Evolutionary conservation across 2,797 vertebrate genomes (phyloP).

Genomic region (Melanotaenia trifasciata): DNA sequence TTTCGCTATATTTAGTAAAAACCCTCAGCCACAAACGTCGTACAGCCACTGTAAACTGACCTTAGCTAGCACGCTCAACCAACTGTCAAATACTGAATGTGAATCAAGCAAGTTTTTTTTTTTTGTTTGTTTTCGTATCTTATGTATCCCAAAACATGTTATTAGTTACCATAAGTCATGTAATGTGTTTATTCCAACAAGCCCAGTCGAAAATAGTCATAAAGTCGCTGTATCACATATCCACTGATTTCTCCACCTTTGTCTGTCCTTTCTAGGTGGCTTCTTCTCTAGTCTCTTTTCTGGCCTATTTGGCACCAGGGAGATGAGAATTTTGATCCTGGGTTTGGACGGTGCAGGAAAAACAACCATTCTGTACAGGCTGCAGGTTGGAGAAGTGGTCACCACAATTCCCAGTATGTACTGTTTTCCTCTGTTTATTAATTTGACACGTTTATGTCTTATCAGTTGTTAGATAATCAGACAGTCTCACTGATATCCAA

Average conservation of each 20-base stretch:
- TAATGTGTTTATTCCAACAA: not conserved
- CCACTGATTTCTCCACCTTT: not conserved
- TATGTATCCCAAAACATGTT: no score
- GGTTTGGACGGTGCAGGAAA: constrained; percentile 97
- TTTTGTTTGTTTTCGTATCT: not conserved
- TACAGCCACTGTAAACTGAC: constrained; percentile 34
- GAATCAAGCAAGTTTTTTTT: not conserved
- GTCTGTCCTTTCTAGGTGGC: constrained; percentile 81
- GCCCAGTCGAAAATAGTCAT: not conserved
- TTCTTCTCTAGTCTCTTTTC: constrained; percentile 97
- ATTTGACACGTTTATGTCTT: not conserved
- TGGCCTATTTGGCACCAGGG: constrained; percentile 94
- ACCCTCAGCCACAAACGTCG: not conserved
- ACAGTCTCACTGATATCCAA: not conserved
- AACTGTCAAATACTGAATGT: not conserved
- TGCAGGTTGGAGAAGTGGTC: constrained; percentile 98
- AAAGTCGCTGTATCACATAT: no score
- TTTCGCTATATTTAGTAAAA: not conserved
- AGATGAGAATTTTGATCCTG: constrained; percentile 98
- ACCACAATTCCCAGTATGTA: constrained; percentile 98
- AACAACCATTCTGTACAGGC: constrained; percentile 95
- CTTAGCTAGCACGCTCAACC: constrained; percentile 13
- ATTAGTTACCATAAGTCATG: not conserved
- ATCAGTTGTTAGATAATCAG: not conserved
- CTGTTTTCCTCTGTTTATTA: not conserved